These are phyloP conservation scores for Xiphophorus hellerii DNA, from an alignment of 2,113 vertebrate species.

Conservation along the genomic window DNA sequence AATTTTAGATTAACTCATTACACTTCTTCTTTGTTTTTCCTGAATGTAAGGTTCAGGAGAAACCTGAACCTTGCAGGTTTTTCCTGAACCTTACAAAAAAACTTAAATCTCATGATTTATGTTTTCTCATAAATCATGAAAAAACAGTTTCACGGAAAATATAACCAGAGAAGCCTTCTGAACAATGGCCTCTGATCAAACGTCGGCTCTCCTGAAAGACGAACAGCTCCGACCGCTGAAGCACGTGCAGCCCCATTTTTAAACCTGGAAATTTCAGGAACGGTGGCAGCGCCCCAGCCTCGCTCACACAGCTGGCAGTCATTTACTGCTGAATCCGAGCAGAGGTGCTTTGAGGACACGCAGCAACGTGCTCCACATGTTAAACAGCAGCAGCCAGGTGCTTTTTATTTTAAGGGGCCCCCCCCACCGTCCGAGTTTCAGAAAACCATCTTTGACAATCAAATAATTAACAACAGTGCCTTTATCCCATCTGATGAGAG, in stretches of 20 bases:
- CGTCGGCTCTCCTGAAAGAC: constrained; percentile 43
- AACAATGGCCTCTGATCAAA: constrained; percentile 59
- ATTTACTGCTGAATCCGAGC: constrained; percentile 31
- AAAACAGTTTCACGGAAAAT: constrained; percentile 22
- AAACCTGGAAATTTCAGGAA: constrained; percentile 56
- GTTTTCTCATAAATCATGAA: constrained; percentile 18
- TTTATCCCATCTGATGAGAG: background rate
- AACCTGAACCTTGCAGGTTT: too few species aligned
- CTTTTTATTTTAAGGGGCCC: background rate
- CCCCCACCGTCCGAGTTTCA: background rate
- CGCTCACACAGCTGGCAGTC: constrained; percentile 51
- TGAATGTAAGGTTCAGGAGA: background rate
- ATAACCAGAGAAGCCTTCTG: constrained; percentile 53
- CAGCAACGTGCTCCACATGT: constrained; percentile 25
- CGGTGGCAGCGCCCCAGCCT: constrained; percentile 45
- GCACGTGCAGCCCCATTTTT: constrained; percentile 47
- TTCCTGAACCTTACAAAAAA: too few species aligned
- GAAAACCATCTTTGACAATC: background rate
- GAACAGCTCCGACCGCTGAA: constrained; percentile 50
- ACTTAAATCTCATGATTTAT: too few species aligned
- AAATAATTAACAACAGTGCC: background rate
- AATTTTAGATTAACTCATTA: background rate
- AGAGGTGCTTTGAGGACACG: constrained; percentile 48
- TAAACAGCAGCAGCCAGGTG: background rate
- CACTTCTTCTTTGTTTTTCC: constrained; percentile 9